Base-by-base conservation (phyloP, 2,113 vertebrate species). In the Phaethon lepturus region DNA sequence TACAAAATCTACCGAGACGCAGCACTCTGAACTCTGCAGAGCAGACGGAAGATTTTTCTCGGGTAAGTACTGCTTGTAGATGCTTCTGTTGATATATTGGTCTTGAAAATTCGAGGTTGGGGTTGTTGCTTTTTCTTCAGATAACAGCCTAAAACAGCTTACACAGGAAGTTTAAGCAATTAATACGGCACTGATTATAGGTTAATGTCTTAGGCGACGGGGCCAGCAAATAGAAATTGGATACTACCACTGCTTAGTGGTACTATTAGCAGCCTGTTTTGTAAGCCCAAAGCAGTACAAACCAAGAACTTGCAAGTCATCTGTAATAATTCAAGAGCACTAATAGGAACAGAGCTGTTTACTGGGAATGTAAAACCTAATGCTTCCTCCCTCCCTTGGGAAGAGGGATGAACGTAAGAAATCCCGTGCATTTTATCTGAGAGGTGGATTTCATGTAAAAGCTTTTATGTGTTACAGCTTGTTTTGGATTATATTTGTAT, bases 121-220 rank as follows among this genome's bases (percentile, higher is more conserved):
- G 4, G 8, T 35, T 71, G 25, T 58, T 26, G 12, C n/a, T 76
- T 50, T 18, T 40, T 28, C 47, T 81, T 76, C 26, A 44, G 62
- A 3, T 52, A 44, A 47, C 7, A 66, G 38, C 58, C 26, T 38
- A 38, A 38, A 38, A 38, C 38, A 38, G 38, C 38, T 38, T 38
- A 38, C 38, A 38, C 10, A 13, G 25, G 52, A 80, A 52, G 7
- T 6, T 6, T 17, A 56, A 59, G 28, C 45, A 8, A n/a, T 49
- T 25, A 26, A 17, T 28, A 28, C 38, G 38, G 38, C 7, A 38
- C 38, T 3, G 18, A 38, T 42, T 4, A 3, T 10, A 38, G 4
- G 24, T 20, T 28, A 7, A 33, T 18, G 29, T 14, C 26, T 11
- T 29, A 1, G 0, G 1, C 23, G 38, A 35, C 5, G 16, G 22